phyloP scores from a whole-genome alignment of 2,888 invertebrate species.

The Torymus texanus region DNA sequence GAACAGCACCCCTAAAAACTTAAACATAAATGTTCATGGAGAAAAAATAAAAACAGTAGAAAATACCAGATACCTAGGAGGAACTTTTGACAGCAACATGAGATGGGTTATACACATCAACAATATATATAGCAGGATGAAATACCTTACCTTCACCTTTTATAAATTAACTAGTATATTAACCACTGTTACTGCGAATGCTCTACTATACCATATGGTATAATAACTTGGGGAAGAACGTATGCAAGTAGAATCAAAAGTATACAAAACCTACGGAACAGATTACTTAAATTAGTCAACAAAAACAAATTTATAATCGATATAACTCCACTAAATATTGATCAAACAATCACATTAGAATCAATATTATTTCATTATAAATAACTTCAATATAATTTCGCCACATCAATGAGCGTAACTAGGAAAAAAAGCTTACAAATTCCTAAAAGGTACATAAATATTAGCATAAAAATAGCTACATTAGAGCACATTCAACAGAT shows the following conservation, averaged over 20 bases:
- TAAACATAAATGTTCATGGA: neutral
- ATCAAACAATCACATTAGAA: neutral
- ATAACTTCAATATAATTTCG: no score
- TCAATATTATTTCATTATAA: no score
- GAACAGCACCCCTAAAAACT: neutral
- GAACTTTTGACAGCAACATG: conserved; percentile 6
- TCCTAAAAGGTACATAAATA: no score
- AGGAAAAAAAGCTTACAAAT: no score
- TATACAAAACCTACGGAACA: neutral
- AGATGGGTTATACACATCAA: conserved; percentile 1
- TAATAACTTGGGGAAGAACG: neutral
- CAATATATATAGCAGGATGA: conserved; percentile 1
- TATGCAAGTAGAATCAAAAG: neutral
- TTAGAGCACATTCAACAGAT: no score
- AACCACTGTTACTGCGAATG: neutral
- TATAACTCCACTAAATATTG: neutral
- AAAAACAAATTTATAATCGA: neutral
- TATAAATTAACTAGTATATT: neutral
- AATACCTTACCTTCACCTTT: no score
- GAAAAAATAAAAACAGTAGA: neutral
- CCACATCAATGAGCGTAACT: no score
- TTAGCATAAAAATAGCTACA: no score
- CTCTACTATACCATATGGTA: neutral
- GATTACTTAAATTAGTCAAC: no score
- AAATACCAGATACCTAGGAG: neutral